Evolutionary conservation across 2,888 invertebrate genomes (phyloP).

Genomic region (Eupithecia inturbata): DNA sequence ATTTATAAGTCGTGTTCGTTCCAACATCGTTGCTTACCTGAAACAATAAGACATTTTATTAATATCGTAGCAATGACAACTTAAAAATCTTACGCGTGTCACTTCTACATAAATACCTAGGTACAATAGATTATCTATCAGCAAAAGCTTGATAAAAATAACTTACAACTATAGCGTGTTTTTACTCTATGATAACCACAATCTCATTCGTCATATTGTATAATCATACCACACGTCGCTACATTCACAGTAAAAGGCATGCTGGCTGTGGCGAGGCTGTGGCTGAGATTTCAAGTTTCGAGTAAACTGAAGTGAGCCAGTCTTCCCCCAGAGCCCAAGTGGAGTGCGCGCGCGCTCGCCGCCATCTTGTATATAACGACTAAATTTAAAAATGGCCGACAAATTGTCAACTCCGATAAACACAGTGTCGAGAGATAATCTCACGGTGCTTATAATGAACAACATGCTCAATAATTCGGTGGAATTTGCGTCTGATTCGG

Average conservation of each 20-base stretch:
- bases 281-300: neutral
- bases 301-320: constrained; percentile 16
- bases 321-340: constrained; percentile 10
- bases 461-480: constrained; percentile 66
- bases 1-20: neutral
- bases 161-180: no score
- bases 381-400: constrained; percentile 56
- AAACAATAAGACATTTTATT: neutral
- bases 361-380: constrained; percentile 34
- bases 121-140: neutral
- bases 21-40: neutral
- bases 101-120: no score
- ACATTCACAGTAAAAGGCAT: no score
- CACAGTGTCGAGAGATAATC: constrained; percentile 61
- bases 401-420: constrained; percentile 66
- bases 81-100: no score
- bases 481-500: constrained; percentile 62
- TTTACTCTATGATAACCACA: no score
- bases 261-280: no score
- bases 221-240: constrained; percentile 10
- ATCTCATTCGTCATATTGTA: no score
- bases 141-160: neutral
- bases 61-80: neutral
- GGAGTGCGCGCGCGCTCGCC: constrained; percentile 31
- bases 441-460: constrained; percentile 65